phyloP scores from a whole-genome alignment of 1,140 invertebrate genomes.

The Megalonaias nervosa region DNA sequence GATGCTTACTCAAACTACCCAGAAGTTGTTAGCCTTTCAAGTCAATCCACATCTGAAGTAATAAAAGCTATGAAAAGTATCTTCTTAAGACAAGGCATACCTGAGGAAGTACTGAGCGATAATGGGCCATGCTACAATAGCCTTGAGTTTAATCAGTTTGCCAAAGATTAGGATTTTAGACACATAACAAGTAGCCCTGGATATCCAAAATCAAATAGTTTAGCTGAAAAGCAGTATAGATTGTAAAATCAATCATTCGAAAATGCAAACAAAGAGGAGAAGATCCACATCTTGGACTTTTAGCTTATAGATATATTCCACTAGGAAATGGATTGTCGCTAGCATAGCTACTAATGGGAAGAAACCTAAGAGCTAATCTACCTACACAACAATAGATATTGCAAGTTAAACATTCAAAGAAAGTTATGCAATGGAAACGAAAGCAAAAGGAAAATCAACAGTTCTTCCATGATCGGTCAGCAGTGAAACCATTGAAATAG shows the following conservation, averaged over 20 bases:
- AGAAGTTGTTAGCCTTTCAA: too few relatives aligned
- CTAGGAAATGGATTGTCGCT: not conserved
- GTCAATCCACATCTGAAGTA: too few relatives aligned
- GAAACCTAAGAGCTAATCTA: not conserved
- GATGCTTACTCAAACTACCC: too few relatives aligned
- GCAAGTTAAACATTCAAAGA: not conserved
- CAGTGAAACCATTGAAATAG: too few relatives aligned
- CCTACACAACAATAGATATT: not conserved
- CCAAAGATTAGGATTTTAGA: constrained; percentile 3
- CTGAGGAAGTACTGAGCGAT: constrained; percentile 12
- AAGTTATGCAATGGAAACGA: not conserved
- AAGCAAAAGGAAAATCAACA: too few relatives aligned
- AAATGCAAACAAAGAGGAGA: not conserved
- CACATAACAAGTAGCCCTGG: constrained; percentile 21
- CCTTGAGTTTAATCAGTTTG: not conserved
- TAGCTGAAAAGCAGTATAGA: constrained; percentile 18
- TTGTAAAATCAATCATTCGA: not conserved
- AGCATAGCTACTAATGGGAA: not conserved
- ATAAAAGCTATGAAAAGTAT: not conserved
- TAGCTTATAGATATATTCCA: not conserved
- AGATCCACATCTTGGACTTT: not conserved
- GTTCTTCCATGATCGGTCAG: too few relatives aligned
- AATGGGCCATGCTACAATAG: constrained; percentile 18
- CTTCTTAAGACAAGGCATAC: constrained; percentile 9
- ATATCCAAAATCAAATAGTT: constrained; percentile 11